Evolutionary conservation across 2,888 invertebrate species (phyloP), one percentile per base, ranked within the genome.

Genomic region (Schizaphis graminum): DNA sequence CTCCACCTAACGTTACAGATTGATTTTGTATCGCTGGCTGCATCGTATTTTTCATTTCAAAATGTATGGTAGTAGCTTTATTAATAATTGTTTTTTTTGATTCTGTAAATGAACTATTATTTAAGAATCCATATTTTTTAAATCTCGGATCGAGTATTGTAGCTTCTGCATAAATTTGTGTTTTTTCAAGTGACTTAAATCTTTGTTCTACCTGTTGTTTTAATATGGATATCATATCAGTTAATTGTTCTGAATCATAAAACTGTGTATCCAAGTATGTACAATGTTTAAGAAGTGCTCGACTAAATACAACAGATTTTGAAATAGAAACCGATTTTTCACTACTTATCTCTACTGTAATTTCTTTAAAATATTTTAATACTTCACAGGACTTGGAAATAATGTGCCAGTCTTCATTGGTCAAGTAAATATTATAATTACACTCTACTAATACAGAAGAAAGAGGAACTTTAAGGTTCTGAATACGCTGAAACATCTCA

Each of bases 401-500:
- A 26, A 92, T 28, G 8, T 49, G 13, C 92, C 94, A 94, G 41
- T 94, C 94, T 56, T 90, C 67, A 41, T 95, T 85, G 41, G 41
- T 41, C 5, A 94, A 61, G 77, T 84, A 10, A n/a, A 91, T 28
- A 91, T 47, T n/a, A 47, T 91, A 87, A 91, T 89, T 88, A 88
- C 41, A 89, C 89, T 94, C 13, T 94, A 84, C 88, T n/a, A 91
- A 61, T 84, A 77, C 10, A 86, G 91, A 11, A 94, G 86, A 41
- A 91, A 94, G 11, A 94, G 91, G 89, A 95, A 95, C 53, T 95
- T 87, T 85, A 86, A 93, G 84, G 7, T 89, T 26, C 2, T 61
- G n/a, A 21, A 95, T 49, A 41, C 77, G 84, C 11, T 85, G 3
- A 49, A 94, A 93, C 95, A 95, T 95, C 47, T 47, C 47, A 24